A percentile compares a stretch with the other conserved stretches of the same genome.
phyloP scores from a whole-genome alignment of 2,888 invertebrate genomes.

The Ariolimax columbianus region DNA sequence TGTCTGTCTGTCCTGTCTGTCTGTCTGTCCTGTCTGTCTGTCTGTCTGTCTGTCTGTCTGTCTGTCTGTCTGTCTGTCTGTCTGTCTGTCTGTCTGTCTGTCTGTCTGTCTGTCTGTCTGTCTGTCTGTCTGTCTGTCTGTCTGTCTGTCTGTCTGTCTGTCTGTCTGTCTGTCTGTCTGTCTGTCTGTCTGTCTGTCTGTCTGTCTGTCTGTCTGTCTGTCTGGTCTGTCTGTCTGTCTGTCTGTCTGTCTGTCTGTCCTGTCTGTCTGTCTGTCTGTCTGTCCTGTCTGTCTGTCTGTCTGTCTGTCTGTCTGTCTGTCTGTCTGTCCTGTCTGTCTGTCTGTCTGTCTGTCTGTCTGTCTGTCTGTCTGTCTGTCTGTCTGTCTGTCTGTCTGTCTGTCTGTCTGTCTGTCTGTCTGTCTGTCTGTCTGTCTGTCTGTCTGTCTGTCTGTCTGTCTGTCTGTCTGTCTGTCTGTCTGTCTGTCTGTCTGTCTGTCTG shows the following conservation, averaged over 20 bases:
- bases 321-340: too few species aligned
- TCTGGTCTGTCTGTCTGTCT: not conserved
- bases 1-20: not conserved
- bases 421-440: too few species aligned
- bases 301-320: too few species aligned
- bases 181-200: not conserved
- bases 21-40: too few species aligned
- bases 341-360: too few species aligned
- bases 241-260: not conserved
- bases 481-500: not conserved
- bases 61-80: not conserved
- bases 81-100: not conserved
- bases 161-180: not conserved
- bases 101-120: not conserved
- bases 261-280: not conserved
- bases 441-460: too few species aligned
- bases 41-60: not conserved
- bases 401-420: too few species aligned
- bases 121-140: not conserved
- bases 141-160: not conserved
- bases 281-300: too few species aligned
- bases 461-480: not conserved
- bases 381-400: too few species aligned
- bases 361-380: too few species aligned
- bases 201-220: not conserved